These are phyloP conservation scores for Drosophila saltans DNA, from an alignment of 1,140 invertebrate species.

Conservation along the genomic window DNA sequence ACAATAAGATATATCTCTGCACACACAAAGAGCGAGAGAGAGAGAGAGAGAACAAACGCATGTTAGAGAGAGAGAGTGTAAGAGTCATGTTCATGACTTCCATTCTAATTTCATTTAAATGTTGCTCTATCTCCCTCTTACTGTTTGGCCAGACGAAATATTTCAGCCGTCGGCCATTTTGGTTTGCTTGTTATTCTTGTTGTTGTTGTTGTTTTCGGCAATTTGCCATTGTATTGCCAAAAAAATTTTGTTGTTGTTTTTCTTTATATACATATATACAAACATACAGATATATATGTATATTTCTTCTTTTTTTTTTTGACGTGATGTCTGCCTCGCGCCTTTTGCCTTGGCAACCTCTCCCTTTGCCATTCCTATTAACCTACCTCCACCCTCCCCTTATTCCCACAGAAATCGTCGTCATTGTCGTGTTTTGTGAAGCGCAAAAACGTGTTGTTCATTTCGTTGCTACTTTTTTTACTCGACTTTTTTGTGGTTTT, in stretches of 20 bases:
- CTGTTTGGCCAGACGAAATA: slow-evolving; percentile 56
- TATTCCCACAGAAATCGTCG: slow-evolving; percentile 33
- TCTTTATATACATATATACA: slow-evolving; percentile 41
- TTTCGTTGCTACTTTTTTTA: slow-evolving; percentile 34
- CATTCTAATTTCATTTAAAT: slow-evolving; percentile 78
- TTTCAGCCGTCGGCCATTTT: slow-evolving; percentile 76
- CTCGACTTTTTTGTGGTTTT: too few relatives aligned
- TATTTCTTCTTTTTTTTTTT: slow-evolving; percentile 18
- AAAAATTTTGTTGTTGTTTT: slow-evolving; percentile 39
- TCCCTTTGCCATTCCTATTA: slow-evolving; percentile 19
- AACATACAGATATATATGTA: not conserved
- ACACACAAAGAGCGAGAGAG: not conserved
- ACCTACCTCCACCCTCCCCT: slow-evolving; percentile 28
- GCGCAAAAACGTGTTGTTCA: slow-evolving; percentile 73
- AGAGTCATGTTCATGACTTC: slow-evolving; percentile 63
- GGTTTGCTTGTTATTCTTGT: slow-evolving; percentile 38
- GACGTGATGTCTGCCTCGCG: slow-evolving; percentile 59
- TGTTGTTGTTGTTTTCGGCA: slow-evolving; percentile 49
- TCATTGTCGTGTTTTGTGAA: slow-evolving; percentile 60
- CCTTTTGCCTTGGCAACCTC: slow-evolving; percentile 58
- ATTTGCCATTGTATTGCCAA: slow-evolving; percentile 32
- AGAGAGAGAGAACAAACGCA: slow-evolving; percentile 3
- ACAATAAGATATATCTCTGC: slow-evolving; percentile 9
- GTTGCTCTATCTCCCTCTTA: slow-evolving; percentile 25
- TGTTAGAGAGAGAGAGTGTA: slow-evolving; percentile 12